Evolutionary conservation across 2,113 vertebrate genomes (phyloP), one percentile per base, ranked within the genome.

Genomic region (Daubentonia madagascariensis): DNA sequence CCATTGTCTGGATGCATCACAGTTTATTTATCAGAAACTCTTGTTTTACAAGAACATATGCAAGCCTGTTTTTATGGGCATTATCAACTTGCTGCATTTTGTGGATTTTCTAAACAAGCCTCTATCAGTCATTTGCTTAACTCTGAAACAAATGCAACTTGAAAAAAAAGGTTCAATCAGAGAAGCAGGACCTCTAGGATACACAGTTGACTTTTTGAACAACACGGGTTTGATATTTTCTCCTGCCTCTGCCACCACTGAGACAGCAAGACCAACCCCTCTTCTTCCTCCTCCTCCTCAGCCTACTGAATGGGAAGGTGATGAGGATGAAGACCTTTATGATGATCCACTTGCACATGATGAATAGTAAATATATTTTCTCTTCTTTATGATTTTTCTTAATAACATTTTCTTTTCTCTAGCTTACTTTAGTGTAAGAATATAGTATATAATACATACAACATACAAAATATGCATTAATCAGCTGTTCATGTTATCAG

Each of bases 91-190:
- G 37, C 23, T 54, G 75, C 83, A 65, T 94, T 97, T 90, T 85
- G 57, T 12, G 70, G 22, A 54, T 95, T 97, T 96, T 90, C 86
- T 80, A 73, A 59, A 67, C 59, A 87, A 80, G 6, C 22, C 81
- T 61, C 9, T 84, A 73, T 93, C 95, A 97, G 91, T 81, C 87
- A 76, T 87, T 87, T 97, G 93, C 91, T 96, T 61, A 79, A 73
- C 0, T 32, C 18, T 89, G 72, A 54, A 37, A 57, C 13, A 65
- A 78, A 85, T 75, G 63, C 70, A 85, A 76, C 22, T 59, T 73
- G 57, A 52, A 63, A 73, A 85, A 50, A 63, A 97, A n/a, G 23
- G 73, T 37, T 80, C 37, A 54, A 1, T 73, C 11, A 37, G 28
- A 50, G 63, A 32, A 67, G 4, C 12, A 35, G 37, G 37, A 23